phyloP scores from a whole-genome alignment of 2,797 vertebrate genomes.

The Neosalanx taihuensis region DNA sequence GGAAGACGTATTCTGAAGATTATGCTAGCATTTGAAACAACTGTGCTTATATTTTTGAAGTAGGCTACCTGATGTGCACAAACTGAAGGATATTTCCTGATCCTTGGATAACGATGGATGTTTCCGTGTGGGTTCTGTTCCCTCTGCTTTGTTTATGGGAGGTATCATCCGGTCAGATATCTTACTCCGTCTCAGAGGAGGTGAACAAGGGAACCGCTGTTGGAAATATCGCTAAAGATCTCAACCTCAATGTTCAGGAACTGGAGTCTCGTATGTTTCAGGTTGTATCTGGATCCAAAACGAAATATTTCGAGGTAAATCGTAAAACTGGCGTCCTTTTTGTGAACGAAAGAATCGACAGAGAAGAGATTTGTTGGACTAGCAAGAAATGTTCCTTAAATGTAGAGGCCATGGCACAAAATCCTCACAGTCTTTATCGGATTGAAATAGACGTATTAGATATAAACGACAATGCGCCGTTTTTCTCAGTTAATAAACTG shows the following conservation, averaged over 20 bases:
- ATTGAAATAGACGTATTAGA: slow-evolving; percentile 26
- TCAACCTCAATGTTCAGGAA: slow-evolving; percentile 42
- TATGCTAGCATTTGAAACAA: too few species aligned
- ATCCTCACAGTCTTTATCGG: slow-evolving; percentile 20
- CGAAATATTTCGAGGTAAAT: slow-evolving; percentile 52
- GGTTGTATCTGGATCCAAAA: slow-evolving; percentile 42
- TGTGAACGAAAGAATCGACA: slow-evolving; percentile 40
- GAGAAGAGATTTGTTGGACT: slow-evolving; percentile 40
- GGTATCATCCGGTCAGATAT: slow-evolving; percentile 20
- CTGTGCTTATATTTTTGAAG: not conserved
- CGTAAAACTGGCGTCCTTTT: slow-evolving; percentile 38
- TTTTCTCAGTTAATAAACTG: not conserved
- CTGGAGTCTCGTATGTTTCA: slow-evolving; percentile 50
- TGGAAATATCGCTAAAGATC: slow-evolving; percentile 59
- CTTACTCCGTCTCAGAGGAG: slow-evolving; percentile 54
- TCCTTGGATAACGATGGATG: not conserved
- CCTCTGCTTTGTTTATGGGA: not conserved
- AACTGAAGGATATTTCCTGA: too few species aligned
- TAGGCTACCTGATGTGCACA: not conserved
- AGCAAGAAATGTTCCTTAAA: slow-evolving; percentile 30
- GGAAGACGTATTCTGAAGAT: not conserved
- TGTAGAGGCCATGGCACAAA: slow-evolving; percentile 26
- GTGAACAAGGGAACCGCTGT: slow-evolving; percentile 47
- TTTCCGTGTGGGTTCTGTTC: not conserved
- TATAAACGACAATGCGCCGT: slow-evolving; percentile 33